Evolutionary conservation across 2,797 vertebrate genomes (phyloP).

Genomic region (Iguana delicatissima): DNA sequence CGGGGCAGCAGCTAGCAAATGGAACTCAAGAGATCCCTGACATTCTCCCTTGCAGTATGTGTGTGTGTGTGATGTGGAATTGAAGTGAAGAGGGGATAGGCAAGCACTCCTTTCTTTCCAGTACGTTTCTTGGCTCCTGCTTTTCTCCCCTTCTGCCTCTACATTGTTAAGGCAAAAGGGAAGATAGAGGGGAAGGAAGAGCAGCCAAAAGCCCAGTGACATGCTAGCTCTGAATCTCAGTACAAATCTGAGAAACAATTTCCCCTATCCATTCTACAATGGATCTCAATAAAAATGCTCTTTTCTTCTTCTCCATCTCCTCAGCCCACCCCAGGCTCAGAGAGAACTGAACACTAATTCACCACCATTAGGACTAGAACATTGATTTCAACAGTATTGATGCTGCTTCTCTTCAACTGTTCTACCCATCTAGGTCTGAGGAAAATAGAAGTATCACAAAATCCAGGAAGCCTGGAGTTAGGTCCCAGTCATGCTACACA

Average conservation of each 20-base stretch:
- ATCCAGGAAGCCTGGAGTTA: no score
- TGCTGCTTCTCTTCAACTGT: no score
- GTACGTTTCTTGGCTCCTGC: slow-evolving; percentile 15
- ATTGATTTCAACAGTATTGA: background rate
- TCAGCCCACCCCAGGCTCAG: background rate
- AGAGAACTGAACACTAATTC: background rate
- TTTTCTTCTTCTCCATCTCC: accelerated
- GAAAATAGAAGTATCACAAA: no score
- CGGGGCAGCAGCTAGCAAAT: slow-evolving; percentile 50
- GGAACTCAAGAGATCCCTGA: slow-evolving; percentile 62
- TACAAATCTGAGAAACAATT: slow-evolving; percentile 7
- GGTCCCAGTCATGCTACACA: no score
- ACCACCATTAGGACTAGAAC: background rate
- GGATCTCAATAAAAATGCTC: background rate
- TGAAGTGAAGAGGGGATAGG: slow-evolving; percentile 25
- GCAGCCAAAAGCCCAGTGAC: slow-evolving; percentile 62
- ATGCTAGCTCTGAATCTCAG: background rate
- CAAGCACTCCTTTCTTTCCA: slow-evolving; percentile 29
- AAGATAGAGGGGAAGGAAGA: background rate
- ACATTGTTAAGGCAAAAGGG: background rate
- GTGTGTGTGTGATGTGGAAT: background rate
- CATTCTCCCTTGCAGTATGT: slow-evolving; percentile 46
- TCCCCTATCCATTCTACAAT: background rate
- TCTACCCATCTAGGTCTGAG: no score
- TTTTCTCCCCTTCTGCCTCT: accelerated